Conservation (phyloP, 2,113 vertebrate genomes). For the Apteryx mantelli region DNA sequence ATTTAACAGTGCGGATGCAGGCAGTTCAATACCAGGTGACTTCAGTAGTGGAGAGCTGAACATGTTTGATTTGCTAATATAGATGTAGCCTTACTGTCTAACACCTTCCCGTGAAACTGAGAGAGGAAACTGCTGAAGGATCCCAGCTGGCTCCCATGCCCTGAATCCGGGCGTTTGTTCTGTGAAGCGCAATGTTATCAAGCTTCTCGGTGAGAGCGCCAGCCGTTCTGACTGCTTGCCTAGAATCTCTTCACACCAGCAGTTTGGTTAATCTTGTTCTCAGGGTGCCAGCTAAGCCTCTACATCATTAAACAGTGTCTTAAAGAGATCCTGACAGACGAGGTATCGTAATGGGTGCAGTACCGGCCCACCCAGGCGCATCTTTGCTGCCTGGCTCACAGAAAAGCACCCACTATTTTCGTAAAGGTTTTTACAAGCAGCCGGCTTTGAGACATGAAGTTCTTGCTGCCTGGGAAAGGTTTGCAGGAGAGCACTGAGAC, state of each 20-base stretch:
- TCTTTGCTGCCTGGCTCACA: background rate
- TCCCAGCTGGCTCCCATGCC: background rate
- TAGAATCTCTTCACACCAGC: background rate
- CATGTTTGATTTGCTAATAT: constrained; percentile 1
- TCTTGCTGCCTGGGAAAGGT: background rate
- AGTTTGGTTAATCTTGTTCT: background rate
- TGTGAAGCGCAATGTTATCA: background rate
- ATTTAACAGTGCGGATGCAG: background rate
- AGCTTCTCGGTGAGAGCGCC: background rate
- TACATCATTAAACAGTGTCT: background rate
- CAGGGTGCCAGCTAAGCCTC: background rate
- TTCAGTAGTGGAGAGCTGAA: background rate
- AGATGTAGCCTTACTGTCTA: background rate
- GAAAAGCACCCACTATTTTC: background rate
- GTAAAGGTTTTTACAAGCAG: background rate
- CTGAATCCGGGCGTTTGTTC: background rate
- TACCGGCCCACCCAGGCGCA: background rate
- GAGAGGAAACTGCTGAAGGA: constrained; percentile 8
- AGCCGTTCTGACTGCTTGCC: background rate
- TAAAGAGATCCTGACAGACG: background rate
- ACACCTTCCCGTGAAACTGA: constrained; percentile 6
- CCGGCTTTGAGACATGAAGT: background rate
- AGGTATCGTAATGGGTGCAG: background rate
- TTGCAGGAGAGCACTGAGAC: too few species aligned
- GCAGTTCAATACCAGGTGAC: background rate